Evolutionary conservation across 2,888 invertebrate genomes (phyloP), one percentile per base, ranked within the genome.

Genomic region (Zonitis immaculata): DNA sequence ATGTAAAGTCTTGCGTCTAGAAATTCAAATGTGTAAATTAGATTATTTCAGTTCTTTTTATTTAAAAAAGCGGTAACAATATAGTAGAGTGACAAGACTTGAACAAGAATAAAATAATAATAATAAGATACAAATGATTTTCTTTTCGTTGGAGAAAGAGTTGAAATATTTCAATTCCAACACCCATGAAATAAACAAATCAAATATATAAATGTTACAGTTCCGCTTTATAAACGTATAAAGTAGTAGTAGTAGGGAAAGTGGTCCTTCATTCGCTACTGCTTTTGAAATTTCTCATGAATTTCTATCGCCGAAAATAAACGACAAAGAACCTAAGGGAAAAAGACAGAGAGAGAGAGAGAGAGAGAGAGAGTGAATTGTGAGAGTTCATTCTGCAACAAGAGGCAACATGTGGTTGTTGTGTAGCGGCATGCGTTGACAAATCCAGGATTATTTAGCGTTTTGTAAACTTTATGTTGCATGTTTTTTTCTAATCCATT

Each of bases 11-110:
- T 69, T 70, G 69, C 66, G 69, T n/a, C 63, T 68, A 71, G 72
- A 73, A 73, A 73, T 73, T 73, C 72, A 74, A 73, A 74, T 73
- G 74, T 73, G 73, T 73, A 74, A 73, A 74, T 74, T 73, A 71
- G 73, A 74, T 74, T 74, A 74, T 73, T 72, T 71, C 72, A 66
- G 67, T 71, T 73, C 72, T 72, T 72, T 73, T 72, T n/a, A n/a
- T 72, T 72, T 69, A 70, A 63, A 68, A 35, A 68, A 68, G 68
- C 68, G 65, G 68, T 68, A 72, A 72, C 71, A 72, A 72, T 71
- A 71, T 71, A 68, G 70, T 3, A 22, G 22, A 22, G 5, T 5
- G 22, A 22, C 3, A 4, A 22, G 3, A 22, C 22, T 22, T 5
- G 69, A 70, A 35, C n/a, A 39, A 39, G 20, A 69, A 68, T 67